Percentiles rank a stretch among this genome's conserved stretches.
phyloP scores from a whole-genome alignment of 2,113 vertebrate species.

The Cervus canadensis region DNA sequence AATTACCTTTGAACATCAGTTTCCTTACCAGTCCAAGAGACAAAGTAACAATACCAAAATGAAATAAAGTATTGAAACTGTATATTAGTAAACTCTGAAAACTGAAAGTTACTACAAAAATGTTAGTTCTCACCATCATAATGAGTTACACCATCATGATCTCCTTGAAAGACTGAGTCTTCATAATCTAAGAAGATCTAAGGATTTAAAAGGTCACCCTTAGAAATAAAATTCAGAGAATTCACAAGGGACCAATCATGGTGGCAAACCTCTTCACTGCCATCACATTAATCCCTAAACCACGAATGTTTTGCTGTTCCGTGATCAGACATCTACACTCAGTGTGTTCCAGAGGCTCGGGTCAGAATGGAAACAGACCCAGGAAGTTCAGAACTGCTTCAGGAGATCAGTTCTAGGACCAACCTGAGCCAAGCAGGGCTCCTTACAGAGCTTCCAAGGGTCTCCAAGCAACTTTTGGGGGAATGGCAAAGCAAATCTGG shows the following conservation, averaged over 20 bases:
- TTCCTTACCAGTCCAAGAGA: neutral
- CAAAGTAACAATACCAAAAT: neutral
- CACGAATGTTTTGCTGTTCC: neutral
- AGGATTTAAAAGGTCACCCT: neutral
- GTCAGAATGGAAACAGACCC: neutral
- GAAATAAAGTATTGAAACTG: neutral
- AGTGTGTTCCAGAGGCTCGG: neutral
- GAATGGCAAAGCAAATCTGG: neutral
- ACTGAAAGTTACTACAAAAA: neutral
- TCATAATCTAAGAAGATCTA: neutral
- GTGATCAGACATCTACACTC: neutral
- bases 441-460: neutral
- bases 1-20: neutral
- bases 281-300: neutral
- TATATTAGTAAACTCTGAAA: neutral
- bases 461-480: neutral
- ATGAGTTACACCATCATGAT: neutral
- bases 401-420: neutral
- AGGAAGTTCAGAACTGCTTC: neutral
- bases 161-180: neutral
- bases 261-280: neutral
- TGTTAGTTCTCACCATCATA: neutral
- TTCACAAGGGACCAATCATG: neutral
- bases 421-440: neutral
- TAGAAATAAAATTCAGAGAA: neutral